These are phyloP conservation scores for Bombus picipes DNA, from an alignment of 1,140 invertebrate species.

Conservation along the genomic window DNA sequence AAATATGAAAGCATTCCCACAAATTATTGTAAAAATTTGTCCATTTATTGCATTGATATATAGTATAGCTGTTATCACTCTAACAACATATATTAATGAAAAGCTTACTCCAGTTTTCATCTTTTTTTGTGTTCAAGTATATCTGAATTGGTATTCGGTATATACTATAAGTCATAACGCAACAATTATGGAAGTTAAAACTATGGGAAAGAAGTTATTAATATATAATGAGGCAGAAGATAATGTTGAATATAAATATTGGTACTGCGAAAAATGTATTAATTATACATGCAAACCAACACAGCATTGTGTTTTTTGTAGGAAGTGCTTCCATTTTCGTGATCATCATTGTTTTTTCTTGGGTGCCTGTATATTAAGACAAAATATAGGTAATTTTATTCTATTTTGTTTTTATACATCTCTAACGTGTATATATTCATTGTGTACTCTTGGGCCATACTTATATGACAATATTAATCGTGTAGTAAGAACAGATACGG, in stretches of 20 bases:
- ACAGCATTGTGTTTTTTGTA: slow-evolving; percentile 69
- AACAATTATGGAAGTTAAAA: slow-evolving; percentile 59
- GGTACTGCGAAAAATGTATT: slow-evolving; percentile 73
- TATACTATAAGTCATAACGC: slow-evolving; percentile 65
- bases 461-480: slow-evolving; percentile 70
- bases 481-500: slow-evolving; percentile 54
- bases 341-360: slow-evolving; percentile 76
- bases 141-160: slow-evolving; percentile 74
- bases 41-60: slow-evolving; percentile 38
- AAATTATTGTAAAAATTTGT: slow-evolving; percentile 24
- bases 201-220: slow-evolving; percentile 26
- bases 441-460: slow-evolving; percentile 65
- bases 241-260: slow-evolving; percentile 59
- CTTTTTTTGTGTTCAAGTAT: slow-evolving; percentile 72
- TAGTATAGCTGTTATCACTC: slow-evolving; percentile 35
- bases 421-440: slow-evolving; percentile 69
- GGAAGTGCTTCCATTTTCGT: slow-evolving; percentile 72
- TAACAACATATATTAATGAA: slow-evolving; percentile 69
- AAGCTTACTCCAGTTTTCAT: slow-evolving; percentile 68
- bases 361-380: slow-evolving; percentile 68
- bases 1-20: slow-evolving; percentile 31
- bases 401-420: slow-evolving; percentile 73
- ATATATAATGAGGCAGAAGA: background rate
- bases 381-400: slow-evolving; percentile 76
- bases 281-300: slow-evolving; percentile 69